These are phyloP conservation scores for Zaprionus vittiger DNA, from an alignment of 1,140 invertebrate genomes.

Conservation along the genomic window DNA sequence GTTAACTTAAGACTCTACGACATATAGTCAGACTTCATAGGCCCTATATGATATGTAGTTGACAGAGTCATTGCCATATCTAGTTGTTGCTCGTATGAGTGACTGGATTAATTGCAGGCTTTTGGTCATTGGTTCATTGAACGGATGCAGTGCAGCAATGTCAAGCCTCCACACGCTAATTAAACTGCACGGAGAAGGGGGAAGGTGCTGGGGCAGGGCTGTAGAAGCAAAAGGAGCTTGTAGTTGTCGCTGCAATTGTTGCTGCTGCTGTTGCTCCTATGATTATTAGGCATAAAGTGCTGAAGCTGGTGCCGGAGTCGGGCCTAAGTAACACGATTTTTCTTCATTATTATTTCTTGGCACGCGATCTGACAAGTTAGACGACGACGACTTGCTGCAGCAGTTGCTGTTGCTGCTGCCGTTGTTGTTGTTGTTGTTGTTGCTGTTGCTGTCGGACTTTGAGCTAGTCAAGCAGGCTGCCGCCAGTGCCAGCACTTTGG, in stretches of 20 bases:
- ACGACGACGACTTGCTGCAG: conserved; percentile 47
- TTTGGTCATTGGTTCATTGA: neutral
- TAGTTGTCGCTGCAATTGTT: conserved; percentile 7
- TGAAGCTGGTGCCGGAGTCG: conserved; percentile 51
- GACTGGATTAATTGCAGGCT: neutral
- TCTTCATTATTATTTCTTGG: conserved; percentile 81
- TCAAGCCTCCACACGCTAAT: conserved; percentile 51
- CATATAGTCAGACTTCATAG: too few species aligned
- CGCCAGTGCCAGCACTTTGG: conserved; percentile 70
- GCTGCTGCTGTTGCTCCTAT: conserved; percentile 26
- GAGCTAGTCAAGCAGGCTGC: conserved; percentile 77
- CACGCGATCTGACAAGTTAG: conserved; percentile 80
- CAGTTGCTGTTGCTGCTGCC: neutral
- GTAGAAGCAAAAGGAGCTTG: conserved; percentile 23
- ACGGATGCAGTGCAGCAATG: neutral
- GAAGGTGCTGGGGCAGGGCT: neutral
- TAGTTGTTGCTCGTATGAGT: too few species aligned
- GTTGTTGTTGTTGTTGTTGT: conserved; percentile 20
- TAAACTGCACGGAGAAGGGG: conserved; percentile 57
- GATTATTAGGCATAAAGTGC: conserved; percentile 75
- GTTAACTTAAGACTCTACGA: too few species aligned
- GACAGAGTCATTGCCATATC: too few species aligned
- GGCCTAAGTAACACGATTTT: conserved; percentile 77
- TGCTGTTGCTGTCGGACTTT: conserved; percentile 59
- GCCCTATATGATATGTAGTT: too few species aligned